Conservation (phyloP, 1,140 invertebrate genomes). For the Macrocentrus cingulum region DNA sequence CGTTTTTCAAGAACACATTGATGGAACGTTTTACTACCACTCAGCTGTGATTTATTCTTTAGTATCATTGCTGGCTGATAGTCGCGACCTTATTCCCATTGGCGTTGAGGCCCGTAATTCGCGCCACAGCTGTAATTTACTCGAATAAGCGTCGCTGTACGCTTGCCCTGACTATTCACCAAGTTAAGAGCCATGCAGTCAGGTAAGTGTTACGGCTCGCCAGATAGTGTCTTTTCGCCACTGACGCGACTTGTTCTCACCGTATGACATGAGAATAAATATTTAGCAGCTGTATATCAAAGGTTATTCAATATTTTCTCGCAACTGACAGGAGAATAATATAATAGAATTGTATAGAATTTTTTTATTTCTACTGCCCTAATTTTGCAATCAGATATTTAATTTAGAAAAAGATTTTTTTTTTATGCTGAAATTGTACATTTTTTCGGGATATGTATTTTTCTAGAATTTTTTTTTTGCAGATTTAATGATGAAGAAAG, state of each 20-base stretch:
- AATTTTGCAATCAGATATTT: no score
- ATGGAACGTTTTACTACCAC: neutral
- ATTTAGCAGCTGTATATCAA: no score
- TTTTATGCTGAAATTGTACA: no score
- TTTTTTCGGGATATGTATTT: no score
- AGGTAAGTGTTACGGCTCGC: neutral
- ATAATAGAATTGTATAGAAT: no score
- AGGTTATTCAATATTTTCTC: no score
- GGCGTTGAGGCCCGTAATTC: neutral
- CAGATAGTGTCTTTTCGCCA: neutral
- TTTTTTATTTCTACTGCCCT: no score
- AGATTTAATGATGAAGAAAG: no score
- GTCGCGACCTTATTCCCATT: slow-evolving; percentile 16
- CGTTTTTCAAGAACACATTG: neutral
- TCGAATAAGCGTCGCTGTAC: slow-evolving; percentile 13
- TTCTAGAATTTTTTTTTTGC: no score
- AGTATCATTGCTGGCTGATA: slow-evolving; percentile 5
- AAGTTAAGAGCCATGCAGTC: neutral
- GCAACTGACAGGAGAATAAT: no score
- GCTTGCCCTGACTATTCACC: neutral
- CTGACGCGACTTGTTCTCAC: neutral
- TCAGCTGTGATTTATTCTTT: slow-evolving; percentile 10
- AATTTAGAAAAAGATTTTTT: no score
- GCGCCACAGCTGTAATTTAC: neutral
- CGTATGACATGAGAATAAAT: no score